phyloP scores from a whole-genome alignment of 2,797 vertebrate species.

The Zalophus californianus region DNA sequence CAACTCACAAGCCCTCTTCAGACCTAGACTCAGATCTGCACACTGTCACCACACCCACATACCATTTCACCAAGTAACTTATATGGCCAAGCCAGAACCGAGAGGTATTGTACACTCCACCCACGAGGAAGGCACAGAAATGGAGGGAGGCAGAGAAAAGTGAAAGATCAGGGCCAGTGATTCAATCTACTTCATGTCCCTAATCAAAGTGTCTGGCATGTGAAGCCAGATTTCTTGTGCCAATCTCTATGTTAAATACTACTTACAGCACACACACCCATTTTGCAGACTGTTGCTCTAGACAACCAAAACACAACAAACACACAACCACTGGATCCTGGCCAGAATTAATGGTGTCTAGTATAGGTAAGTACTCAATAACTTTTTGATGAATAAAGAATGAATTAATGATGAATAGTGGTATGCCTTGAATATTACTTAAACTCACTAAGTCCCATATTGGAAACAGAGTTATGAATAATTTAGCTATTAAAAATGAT shows the following conservation, averaged over 20 bases:
- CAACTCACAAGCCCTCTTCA: not conserved
- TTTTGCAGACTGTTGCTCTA: not conserved
- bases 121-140: not conserved
- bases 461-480: not conserved
- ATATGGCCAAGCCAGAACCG: not conserved
- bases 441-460: not conserved
- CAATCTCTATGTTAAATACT: not conserved
- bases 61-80: not conserved
- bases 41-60: not conserved
- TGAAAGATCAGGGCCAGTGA: not conserved
- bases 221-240: not conserved
- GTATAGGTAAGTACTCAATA: not conserved
- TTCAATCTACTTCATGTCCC: not conserved
- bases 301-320: not conserved
- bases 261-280: rapidly evolving
- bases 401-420: not conserved
- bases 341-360: not conserved
- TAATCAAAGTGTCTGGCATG: not conserved
- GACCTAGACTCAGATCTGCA: not conserved
- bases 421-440: not conserved
- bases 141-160: not conserved
- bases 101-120: rapidly evolving
- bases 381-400: not conserved
- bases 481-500: not conserved
- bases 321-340: not conserved